Percentiles rank a stretch among this genome's conserved stretches.
These are phyloP conservation scores for Microcebus jonahi DNA, from an alignment of 2,113 vertebrate species.

Conservation along the genomic window DNA sequence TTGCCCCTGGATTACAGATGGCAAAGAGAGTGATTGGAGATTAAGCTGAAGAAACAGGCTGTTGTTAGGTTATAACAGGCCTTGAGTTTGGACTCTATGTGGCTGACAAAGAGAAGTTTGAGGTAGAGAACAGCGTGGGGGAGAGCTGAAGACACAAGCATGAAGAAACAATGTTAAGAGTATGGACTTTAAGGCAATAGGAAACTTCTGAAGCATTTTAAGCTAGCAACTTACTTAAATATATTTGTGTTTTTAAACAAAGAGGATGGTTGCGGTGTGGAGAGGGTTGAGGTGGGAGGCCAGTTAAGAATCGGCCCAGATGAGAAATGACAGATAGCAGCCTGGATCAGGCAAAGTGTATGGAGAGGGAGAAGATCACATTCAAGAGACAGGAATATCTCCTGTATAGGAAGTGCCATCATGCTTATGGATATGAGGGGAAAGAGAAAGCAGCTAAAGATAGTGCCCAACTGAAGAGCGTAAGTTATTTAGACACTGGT, in stretches of 20 bases:
- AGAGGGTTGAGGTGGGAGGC: background rate
- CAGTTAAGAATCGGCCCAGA: background rate
- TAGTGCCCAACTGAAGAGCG: background rate
- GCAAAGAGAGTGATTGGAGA: background rate
- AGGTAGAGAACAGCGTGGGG: background rate
- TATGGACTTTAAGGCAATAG: background rate
- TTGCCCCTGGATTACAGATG: background rate
- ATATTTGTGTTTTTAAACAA: background rate
- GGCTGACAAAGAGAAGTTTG: background rate
- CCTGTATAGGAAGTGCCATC: background rate
- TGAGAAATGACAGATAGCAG: background rate
- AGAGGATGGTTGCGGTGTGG: background rate
- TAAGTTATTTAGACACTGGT: slow-evolving; percentile 2
- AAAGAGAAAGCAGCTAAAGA: background rate
- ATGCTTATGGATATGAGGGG: background rate
- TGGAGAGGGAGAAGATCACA: background rate
- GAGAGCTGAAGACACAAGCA: background rate
- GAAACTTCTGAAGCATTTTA: background rate
- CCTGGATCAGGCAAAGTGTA: background rate
- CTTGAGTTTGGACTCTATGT: background rate
- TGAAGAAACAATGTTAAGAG: background rate
- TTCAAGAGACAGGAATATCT: background rate
- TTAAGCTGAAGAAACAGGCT: background rate
- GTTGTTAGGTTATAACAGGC: background rate
- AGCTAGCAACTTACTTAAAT: background rate